A percentile compares a stretch with the other conserved stretches of the same genome.
These are phyloP conservation scores for Atta colombica DNA, from an alignment of 1,140 invertebrate genomes.

Conservation along the genomic window DNA sequence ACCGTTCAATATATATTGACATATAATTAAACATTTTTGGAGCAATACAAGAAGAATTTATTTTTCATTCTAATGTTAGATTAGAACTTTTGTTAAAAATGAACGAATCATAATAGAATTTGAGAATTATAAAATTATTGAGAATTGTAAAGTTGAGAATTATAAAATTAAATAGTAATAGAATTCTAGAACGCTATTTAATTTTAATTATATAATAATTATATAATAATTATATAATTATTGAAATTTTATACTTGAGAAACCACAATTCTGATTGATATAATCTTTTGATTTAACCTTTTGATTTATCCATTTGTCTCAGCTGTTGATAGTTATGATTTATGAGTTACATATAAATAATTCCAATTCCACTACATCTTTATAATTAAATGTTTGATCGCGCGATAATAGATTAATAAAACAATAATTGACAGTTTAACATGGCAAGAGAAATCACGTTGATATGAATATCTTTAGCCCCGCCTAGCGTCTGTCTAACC, in stretches of 20 bases:
- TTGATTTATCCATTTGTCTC: no score
- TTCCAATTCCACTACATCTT: neutral
- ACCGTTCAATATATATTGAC: constrained; percentile 12
- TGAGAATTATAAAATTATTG: no score
- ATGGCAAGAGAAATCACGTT: constrained; percentile 20
- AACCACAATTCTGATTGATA: no score
- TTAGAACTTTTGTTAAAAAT: neutral
- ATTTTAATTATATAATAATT: no score
- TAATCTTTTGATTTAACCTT: no score
- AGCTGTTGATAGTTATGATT: neutral
- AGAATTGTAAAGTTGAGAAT: no score
- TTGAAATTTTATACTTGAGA: no score
- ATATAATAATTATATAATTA: no score
- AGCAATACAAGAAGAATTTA: neutral
- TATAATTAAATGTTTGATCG: constrained; percentile 23
- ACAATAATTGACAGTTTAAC: constrained; percentile 34
- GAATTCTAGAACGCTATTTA: no score
- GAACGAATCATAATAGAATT: no score
- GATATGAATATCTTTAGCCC: constrained; percentile 25
- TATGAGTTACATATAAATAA: constrained; percentile 12
- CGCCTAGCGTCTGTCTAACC: neutral
- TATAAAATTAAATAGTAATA: no score
- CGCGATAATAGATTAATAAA: constrained; percentile 20
- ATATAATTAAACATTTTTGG: neutral
- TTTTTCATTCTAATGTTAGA: neutral